Evolutionary conservation across 2,797 vertebrate genomes (phyloP).

Genomic region (Tinamus major): DNA sequence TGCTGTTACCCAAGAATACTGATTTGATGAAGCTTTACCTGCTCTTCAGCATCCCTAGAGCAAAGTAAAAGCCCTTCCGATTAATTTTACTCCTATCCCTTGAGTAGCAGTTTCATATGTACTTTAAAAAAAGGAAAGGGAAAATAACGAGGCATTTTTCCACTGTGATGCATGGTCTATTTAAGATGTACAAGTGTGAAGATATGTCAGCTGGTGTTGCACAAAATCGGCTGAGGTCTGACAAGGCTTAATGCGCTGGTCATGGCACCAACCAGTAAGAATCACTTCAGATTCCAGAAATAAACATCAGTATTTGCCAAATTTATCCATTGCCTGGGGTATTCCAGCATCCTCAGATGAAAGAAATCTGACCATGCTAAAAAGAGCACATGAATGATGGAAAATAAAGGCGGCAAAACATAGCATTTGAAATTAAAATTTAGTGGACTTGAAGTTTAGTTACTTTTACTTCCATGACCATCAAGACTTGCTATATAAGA

Average conservation of each 20-base stretch:
- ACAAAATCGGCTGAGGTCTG: neutral
- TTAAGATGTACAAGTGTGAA: neutral
- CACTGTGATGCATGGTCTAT: too few relatives aligned
- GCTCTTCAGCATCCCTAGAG: neutral
- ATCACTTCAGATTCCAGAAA: neutral
- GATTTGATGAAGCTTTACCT: neutral
- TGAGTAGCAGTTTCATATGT: neutral
- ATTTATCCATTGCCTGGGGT: neutral
- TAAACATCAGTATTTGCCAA: neutral
- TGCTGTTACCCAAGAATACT: neutral
- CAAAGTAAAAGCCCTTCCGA: neutral
- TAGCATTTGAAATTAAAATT: neutral
- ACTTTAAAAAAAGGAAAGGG: neutral
- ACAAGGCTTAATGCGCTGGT: neutral
- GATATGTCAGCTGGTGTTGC: neutral
- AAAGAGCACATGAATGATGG: neutral
- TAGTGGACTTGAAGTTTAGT: neutral
- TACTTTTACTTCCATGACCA: neutral
- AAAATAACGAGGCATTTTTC: neutral
- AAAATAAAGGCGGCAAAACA: neutral
- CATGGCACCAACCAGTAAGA: neutral
- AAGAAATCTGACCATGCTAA: neutral
- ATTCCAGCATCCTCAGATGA: neutral
- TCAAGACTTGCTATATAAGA: neutral
- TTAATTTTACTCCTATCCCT: neutral